These are phyloP conservation scores for Acromyrmex charruanus DNA, from an alignment of 1,140 invertebrate genomes.

Conservation along the genomic window DNA sequence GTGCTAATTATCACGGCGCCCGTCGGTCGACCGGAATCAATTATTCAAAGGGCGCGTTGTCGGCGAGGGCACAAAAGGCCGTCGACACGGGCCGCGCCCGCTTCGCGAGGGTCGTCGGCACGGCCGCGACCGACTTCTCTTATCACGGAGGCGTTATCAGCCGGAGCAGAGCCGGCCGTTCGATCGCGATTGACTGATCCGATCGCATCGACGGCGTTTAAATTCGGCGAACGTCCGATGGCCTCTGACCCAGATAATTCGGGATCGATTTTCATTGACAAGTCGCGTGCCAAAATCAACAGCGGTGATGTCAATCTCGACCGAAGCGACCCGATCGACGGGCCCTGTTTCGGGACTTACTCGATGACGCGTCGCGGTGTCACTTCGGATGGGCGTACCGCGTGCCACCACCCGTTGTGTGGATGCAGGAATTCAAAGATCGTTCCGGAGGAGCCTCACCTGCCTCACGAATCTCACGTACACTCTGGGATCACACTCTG, in stretches of 20 bases:
- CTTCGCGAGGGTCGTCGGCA: background rate
- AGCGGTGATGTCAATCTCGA: background rate
- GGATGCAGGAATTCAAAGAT: background rate
- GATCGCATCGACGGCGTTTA: constrained; percentile 72
- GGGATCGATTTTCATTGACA: constrained; percentile 84
- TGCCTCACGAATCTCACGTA: constrained; percentile 4
- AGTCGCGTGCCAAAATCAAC: constrained; percentile 79
- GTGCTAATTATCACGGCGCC: constrained; percentile 38
- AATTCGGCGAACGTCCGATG: constrained; percentile 82
- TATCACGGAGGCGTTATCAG: constrained; percentile 39
- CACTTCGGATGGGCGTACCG: background rate
- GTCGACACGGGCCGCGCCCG: constrained; percentile 18
- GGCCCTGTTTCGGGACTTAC: constrained; percentile 2
- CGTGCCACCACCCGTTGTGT: background rate
- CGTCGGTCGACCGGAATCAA: constrained; percentile 15
- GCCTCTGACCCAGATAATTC: constrained; percentile 82
- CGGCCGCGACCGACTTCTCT: constrained; percentile 11
- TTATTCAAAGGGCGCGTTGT: constrained; percentile 41
- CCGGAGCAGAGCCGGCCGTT: background rate
- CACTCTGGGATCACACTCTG: background rate
- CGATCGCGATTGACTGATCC: constrained; percentile 71
- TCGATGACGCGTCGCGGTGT: constrained; percentile 4
- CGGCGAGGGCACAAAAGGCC: background rate
- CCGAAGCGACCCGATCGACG: background rate
- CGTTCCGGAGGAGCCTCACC: background rate